Evolutionary conservation across 2,888 invertebrate species (phyloP), one percentile per base, ranked within the genome.

Genomic region (Bhutanitis thaidina): DNA sequence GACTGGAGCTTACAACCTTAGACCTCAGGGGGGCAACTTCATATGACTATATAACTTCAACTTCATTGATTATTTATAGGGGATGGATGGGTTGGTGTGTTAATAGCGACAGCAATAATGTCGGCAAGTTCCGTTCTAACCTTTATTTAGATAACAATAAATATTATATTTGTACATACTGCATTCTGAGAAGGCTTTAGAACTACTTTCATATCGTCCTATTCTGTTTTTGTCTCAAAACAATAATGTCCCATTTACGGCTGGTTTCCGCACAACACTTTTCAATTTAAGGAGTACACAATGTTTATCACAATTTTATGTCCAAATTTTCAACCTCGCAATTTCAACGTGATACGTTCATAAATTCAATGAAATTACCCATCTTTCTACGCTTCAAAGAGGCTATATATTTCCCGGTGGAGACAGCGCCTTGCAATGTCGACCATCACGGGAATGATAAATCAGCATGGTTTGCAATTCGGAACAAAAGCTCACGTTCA

Each of bases 331-430:
- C 77, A 77, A 74, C 69, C 66, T 76, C 69, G 77, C 77, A 77
- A 77, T 83, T 78, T 77, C 74, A 69, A 65, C 73, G 71, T 80
- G 82, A 82, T 83, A 82, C 81, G 80, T 77, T 78, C 83, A 87
- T 87, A 88, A 86, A 86, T 87, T 81, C 83, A 76, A 78, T 83
- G 81, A 85, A 86, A 87, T 87, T 83, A 85, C 84, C 84, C 82
- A 86, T 87, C 80, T 83, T 85, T 88, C 81, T 80, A 76, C 74
- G 82, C 78, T 85, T 85, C 88, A 84, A 85, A 83, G 80, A 76
- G 83, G 77, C 77, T 77, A 83, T 88, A 86, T 86, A 85, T 87
- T 80, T 80, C 66, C 68, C 69, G 65, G 66, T 71, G 69, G 77
- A 78, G 83, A 81, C 83, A 79, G 76, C 77, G 74, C 74, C 76